These are phyloP conservation scores for Bombus haemorrhoidalis DNA, from an alignment of 1,140 invertebrate species.

Conservation along the genomic window DNA sequence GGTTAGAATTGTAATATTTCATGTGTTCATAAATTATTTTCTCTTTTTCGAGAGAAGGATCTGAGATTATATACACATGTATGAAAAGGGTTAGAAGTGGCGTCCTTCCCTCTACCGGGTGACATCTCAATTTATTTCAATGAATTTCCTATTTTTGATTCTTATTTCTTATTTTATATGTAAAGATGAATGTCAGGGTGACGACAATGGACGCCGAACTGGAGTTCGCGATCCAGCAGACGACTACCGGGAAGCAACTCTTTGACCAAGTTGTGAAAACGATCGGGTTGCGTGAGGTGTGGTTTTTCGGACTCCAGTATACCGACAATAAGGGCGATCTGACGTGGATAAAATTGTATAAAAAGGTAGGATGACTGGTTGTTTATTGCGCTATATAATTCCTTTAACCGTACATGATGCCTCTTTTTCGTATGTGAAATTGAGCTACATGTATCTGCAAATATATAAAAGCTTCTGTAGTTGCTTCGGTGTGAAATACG, in stretches of 20 bases:
- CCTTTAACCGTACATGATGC: background rate
- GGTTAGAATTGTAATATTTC: background rate
- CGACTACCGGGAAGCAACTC: conserved; percentile 99
- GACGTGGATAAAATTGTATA: conserved; percentile 99
- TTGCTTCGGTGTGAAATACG: conserved; percentile 14
- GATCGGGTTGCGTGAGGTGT: conserved; percentile 99
- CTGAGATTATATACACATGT: background rate
- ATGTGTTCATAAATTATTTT: background rate
- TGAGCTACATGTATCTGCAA: background rate
- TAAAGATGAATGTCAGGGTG: conserved; percentile 98
- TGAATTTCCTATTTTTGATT: background rate
- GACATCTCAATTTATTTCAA: conserved; percentile 11
- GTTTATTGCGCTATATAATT: conserved; percentile 16
- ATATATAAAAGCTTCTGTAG: background rate
- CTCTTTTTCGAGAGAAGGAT: background rate
- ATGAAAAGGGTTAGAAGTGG: background rate
- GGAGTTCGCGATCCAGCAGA: conserved; percentile 99
- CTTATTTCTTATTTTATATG: conserved; percentile 52
- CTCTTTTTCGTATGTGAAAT: background rate
- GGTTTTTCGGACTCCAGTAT: conserved; percentile 99
- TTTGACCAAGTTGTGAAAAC: conserved; percentile 99
- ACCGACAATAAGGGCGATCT: conserved; percentile 98
- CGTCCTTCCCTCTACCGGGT: conserved; percentile 33
- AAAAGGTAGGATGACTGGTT: conserved; percentile 91
- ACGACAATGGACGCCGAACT: conserved; percentile 99